Percentiles rank a stretch among this genome's conserved stretches.
phyloP scores from a whole-genome alignment of 2,113 vertebrate species.

The Fukomys damarensis region DNA sequence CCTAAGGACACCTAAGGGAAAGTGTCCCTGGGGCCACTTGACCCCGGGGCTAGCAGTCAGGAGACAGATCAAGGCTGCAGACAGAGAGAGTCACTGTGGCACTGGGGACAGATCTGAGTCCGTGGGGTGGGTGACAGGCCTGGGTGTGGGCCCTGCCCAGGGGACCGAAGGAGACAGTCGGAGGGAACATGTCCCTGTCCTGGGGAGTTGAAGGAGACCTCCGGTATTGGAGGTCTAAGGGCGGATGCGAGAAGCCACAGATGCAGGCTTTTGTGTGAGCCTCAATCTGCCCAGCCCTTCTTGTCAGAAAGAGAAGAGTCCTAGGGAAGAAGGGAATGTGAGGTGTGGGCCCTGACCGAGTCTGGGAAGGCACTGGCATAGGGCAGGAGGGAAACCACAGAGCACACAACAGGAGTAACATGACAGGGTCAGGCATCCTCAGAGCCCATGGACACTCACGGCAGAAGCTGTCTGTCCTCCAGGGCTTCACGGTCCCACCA shows the following conservation, averaged over 20 bases:
- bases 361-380: not conserved
- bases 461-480: constrained; percentile 83
- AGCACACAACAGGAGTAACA: accelerated
- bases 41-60: not conserved
- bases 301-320: not conserved
- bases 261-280: not conserved
- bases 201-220: not conserved
- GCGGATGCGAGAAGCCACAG: not conserved
- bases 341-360: not conserved
- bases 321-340: not conserved
- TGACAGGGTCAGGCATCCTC: not conserved
- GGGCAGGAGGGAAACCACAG: not conserved
- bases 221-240: not conserved
- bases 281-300: not conserved
- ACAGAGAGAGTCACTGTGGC: no score
- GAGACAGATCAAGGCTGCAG: not conserved
- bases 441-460: constrained; percentile 64
- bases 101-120: not conserved
- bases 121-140: accelerated
- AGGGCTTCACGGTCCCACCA: constrained; percentile 55
- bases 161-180: not conserved
- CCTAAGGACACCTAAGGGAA: not conserved
- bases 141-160: not conserved
- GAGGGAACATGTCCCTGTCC: not conserved
- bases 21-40: not conserved